phyloP scores from a whole-genome alignment of 37 sponge, comb jelly and placozoan species.

The Geodia barretti region DNA sequence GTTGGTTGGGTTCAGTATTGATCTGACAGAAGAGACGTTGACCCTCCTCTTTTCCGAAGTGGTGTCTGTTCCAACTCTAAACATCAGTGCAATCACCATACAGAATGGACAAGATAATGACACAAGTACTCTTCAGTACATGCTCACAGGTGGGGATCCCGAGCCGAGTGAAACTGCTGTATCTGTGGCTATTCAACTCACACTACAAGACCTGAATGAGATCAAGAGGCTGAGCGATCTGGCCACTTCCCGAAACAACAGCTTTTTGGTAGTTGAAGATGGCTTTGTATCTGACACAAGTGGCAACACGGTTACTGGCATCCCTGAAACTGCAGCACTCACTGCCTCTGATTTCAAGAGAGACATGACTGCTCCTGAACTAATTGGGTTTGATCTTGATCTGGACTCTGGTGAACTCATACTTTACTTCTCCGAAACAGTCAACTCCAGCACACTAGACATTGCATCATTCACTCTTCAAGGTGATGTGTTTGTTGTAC shows the following conservation, averaged over 20 bases:
- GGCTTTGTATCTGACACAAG: constrained; percentile 72
- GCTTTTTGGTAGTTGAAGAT: constrained; percentile 50
- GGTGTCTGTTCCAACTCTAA: constrained; percentile 57
- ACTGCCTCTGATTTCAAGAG: constrained; percentile 50
- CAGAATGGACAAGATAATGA: constrained; percentile 45
- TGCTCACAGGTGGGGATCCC: constrained; percentile 70
- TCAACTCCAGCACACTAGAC: constrained; percentile 75
- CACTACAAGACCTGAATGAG: constrained; percentile 65
- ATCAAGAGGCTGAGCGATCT: constrained; percentile 71
- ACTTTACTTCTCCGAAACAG: constrained; percentile 79
- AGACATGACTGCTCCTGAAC: constrained; percentile 70
- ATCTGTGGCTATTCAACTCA: constrained; percentile 35
- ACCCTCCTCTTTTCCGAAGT: constrained; percentile 78
- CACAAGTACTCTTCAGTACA: constrained; percentile 37
- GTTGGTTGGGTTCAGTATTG: constrained; percentile 73
- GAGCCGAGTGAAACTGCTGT: constrained; percentile 26
- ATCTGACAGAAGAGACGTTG: constrained; percentile 75
- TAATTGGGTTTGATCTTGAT: constrained; percentile 53
- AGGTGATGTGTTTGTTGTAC: background rate
- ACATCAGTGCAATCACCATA: constrained; percentile 70
- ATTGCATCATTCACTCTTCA: constrained; percentile 58
- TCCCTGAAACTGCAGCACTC: constrained; percentile 38
- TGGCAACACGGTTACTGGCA: constrained; percentile 46
- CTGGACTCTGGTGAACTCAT: constrained; percentile 63
- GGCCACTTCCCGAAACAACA: constrained; percentile 55